Conservation (phyloP, 1,140 invertebrate species). For the Laupala kohalensis region DNA sequence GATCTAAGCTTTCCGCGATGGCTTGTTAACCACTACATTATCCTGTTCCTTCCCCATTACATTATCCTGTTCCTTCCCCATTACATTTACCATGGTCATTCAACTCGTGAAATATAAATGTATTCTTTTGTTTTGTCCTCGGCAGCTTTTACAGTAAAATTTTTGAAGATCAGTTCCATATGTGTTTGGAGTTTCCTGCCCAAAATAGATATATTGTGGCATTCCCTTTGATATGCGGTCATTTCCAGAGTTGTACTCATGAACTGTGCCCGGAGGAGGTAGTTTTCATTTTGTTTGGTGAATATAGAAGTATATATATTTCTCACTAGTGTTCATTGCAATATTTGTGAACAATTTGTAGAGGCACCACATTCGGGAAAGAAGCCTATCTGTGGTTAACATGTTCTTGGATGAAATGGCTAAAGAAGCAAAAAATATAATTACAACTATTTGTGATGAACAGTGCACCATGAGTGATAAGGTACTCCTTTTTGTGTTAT, state of each 20-base stretch:
- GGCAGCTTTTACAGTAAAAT: slow-evolving; percentile 85
- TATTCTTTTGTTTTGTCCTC: slow-evolving; percentile 15
- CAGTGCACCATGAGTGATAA: slow-evolving; percentile 90
- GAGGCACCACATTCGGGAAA: slow-evolving; percentile 87
- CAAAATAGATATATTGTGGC: slow-evolving; percentile 96
- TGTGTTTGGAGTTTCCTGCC: slow-evolving; percentile 95
- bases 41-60: too few relatives aligned
- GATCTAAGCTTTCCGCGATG: too few relatives aligned
- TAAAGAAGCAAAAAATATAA: slow-evolving; percentile 97
- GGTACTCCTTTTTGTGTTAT: slow-evolving; percentile 21
- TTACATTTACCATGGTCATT: not conserved
- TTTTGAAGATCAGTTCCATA: slow-evolving; percentile 96
- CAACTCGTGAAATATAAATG: not conserved
- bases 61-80: too few relatives aligned
- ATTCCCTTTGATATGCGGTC: slow-evolving; percentile 93
- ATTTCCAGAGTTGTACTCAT: slow-evolving; percentile 96
- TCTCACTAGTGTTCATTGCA: slow-evolving; percentile 11
- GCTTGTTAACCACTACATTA: too few relatives aligned
- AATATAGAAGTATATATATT: not conserved
- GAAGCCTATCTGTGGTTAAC: slow-evolving; percentile 92
- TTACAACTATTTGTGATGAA: slow-evolving; percentile 95
- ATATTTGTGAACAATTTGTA: too few relatives aligned
- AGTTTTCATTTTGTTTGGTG: slow-evolving; percentile 13
- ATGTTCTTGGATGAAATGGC: slow-evolving; percentile 98
- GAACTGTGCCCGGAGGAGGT: slow-evolving; percentile 95